A percentile compares a stretch with the other conserved stretches of the same genome.
phyloP scores from a whole-genome alignment of 2,797 vertebrate species.

The Delichon dasypus region DNA sequence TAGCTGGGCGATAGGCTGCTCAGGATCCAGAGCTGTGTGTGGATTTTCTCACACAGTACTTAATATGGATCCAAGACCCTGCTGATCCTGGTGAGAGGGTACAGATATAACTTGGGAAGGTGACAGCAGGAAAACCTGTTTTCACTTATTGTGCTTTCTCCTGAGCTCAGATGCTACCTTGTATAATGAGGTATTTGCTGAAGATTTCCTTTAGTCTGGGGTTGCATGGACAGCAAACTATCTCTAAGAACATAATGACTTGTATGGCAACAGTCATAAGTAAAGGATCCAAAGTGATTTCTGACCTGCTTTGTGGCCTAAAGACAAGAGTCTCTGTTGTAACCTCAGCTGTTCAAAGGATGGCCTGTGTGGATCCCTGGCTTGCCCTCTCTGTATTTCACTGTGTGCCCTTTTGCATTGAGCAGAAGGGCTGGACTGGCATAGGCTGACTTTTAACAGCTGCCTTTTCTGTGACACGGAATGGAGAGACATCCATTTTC shows the following conservation, averaged over 20 bases:
- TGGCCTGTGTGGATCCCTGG: neutral
- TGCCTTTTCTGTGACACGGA: neutral
- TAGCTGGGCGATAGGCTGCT: neutral
- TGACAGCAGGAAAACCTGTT: neutral
- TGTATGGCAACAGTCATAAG: neutral
- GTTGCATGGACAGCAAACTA: neutral
- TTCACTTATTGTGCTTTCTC: neutral
- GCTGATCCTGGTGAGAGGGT: neutral
- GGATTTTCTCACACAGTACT: neutral
- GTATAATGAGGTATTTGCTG: neutral
- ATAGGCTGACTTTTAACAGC: neutral
- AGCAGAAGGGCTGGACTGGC: neutral
- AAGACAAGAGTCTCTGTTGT: neutral
- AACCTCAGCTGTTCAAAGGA: neutral
- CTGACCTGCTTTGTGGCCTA: neutral
- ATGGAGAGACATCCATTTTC: neutral
- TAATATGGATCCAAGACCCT: rapidly evolving
- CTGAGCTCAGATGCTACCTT: neutral
- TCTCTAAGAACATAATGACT: neutral
- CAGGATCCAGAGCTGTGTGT: neutral
- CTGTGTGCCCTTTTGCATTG: neutral
- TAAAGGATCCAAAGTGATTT: neutral
- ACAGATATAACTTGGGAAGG: neutral
- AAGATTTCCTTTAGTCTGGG: neutral
- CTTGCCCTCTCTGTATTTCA: neutral